Conservation (phyloP, 2,797 vertebrate species). For the Rhodeus uyekii region DNA sequence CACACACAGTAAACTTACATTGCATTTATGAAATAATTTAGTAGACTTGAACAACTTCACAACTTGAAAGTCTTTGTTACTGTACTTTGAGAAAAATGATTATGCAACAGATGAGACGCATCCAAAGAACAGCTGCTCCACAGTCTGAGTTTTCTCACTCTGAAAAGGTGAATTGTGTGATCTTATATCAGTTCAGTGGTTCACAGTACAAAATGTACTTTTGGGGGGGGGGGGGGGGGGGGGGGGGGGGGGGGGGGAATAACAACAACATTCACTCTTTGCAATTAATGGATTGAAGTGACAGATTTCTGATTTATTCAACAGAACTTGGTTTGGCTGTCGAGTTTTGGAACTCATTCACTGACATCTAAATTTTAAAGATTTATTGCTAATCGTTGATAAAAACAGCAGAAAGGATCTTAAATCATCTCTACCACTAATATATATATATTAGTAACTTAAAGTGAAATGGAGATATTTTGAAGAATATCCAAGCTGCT, state of each 20-base stretch:
- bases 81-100: neutral
- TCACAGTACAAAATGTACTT: no score
- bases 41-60: no score
- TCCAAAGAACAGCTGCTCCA: constrained; percentile 13
- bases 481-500: neutral
- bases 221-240: no score
- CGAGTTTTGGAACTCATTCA: neutral
- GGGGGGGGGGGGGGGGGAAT: no score
- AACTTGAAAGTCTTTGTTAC: neutral
- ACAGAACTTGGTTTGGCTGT: constrained; percentile 10
- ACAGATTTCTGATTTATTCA: constrained; percentile 22
- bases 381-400: neutral
- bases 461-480: neutral
- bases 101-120: neutral
- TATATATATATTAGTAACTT: no score
- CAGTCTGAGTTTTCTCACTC: constrained; percentile 18
- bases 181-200: constrained; percentile 3
- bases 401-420: neutral
- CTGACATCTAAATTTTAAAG: neutral
- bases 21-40: neutral
- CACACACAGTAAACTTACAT: neutral
- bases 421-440: neutral
- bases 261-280: neutral
- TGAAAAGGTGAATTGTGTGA: constrained; percentile 6
- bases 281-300: neutral